Base-by-base conservation (phyloP, 2,888 invertebrate species). In the Dorcus parallelipipedus region DNA sequence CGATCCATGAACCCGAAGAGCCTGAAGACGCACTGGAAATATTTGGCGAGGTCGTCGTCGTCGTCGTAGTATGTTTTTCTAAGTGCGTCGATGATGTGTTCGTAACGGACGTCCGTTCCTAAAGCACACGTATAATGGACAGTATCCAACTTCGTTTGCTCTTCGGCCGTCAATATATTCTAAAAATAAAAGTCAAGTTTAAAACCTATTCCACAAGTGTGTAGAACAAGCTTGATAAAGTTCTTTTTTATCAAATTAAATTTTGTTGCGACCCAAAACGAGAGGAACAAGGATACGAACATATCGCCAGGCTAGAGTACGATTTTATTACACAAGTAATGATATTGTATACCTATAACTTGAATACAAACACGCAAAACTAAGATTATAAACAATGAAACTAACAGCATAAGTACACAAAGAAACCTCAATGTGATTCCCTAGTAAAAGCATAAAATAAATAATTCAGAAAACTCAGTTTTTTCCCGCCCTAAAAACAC, bases 11-110 rank as follows among this genome's bases (percentile, higher is more conserved):
- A 56, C 14, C 56, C 49, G 39, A 50, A 56, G 43, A 49, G 45
- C 20, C 51, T 49, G 43, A 56, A 56, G 20, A 56, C 56, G 39
- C 56, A 56, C 10, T 51, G 50, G 41, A 56, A 50, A 20, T 56
- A 56, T n/a, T 45, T 38, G 14, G 33, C 6, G 5, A 56, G 56
- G 10, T 45, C 20, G 10, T 38, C n/a, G 14, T 38, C n/a, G 14
- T 49, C 38, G 6, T 45, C 38, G 9, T 43, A 17, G 38, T 56
- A 56, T 3, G 50, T 42, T 2, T 45, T 50, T 20, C 43, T 50
- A 3, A 56, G 45, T 10, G 50, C 33, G 9, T 56, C 50, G 20
- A 42, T 51, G 33, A 56, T 56, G 33, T 42, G 45, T 38, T 38
- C 43, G 7, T 38, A 20, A 42, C 50, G 43, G 14, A 51, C 56